Evolutionary conservation across 2,797 vertebrate species (phyloP).

Genomic region (Falco naumanni): DNA sequence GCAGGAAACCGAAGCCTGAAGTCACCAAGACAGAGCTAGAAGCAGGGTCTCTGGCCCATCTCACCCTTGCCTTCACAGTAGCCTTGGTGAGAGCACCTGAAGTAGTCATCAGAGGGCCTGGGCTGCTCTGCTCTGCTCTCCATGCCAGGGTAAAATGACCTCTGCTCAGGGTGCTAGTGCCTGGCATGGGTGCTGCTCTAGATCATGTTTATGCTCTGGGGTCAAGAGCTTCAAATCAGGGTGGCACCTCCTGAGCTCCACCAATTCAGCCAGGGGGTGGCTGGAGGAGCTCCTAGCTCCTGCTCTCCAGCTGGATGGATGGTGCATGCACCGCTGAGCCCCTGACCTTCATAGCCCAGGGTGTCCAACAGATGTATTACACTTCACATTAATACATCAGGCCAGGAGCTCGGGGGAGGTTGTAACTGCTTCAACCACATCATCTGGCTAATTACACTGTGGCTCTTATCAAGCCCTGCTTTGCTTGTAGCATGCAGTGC

Average conservation of each 20-base stretch:
- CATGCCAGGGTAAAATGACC: neutral
- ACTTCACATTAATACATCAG: neutral
- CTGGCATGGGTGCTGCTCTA: neutral
- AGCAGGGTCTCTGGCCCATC: neutral
- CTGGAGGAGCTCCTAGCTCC: neutral
- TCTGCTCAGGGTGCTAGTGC: neutral
- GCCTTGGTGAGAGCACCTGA: neutral
- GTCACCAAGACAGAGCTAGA: neutral
- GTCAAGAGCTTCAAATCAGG: neutral
- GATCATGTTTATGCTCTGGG: neutral
- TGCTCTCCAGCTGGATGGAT: neutral
- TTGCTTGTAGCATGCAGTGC: neutral
- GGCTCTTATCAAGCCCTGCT: neutral
- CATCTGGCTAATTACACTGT: neutral
- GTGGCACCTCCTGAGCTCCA: neutral
- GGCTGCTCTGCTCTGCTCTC: neutral
- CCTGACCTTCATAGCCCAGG: accelerated
- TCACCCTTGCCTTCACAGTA: neutral
- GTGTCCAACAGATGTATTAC: neutral
- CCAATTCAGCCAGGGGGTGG: neutral
- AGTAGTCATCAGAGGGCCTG: neutral
- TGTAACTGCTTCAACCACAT: neutral
- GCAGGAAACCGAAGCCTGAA: neutral
- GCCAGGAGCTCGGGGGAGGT: neutral
- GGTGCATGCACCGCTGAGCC: neutral